phyloP scores from a whole-genome alignment of 2,113 vertebrate species.

The Cephalopterus ornatus region DNA sequence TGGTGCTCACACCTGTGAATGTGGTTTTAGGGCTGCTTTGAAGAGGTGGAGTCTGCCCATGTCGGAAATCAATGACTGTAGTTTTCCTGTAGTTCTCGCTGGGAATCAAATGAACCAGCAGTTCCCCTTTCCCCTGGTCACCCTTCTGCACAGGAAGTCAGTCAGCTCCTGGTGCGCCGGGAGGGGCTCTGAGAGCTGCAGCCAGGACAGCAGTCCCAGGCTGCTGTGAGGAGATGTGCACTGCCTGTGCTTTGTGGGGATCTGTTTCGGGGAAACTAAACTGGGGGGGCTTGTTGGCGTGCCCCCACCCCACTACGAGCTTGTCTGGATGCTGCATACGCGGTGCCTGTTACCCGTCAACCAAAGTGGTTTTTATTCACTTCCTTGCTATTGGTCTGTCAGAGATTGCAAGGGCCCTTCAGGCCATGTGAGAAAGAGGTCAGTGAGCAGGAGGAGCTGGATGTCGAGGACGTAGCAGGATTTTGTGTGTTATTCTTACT shows the following conservation, averaged over 20 bases:
- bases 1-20: not conserved
- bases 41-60: not conserved
- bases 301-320: rapidly evolving
- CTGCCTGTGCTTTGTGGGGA: not conserved
- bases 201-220: not conserved
- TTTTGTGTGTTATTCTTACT: not conserved
- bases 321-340: not conserved
- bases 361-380: not conserved
- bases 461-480: not conserved
- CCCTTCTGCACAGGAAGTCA: not conserved
- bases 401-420: not conserved
- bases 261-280: not conserved
- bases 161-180: not conserved
- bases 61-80: not conserved
- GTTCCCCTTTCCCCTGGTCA: not conserved
- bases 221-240: not conserved
- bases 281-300: rapidly evolving
- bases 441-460: not conserved
- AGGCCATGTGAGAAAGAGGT: not conserved
- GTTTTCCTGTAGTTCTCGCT: not conserved
- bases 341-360: not conserved
- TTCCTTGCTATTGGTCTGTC: not conserved
- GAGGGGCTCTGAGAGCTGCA: not conserved
- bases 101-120: not conserved
- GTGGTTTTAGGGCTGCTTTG: not conserved